Percentiles rank a stretch among this genome's conserved stretches.
Conservation (phyloP, 1,140 invertebrate species). For the Aphelinus atriplicis region DNA sequence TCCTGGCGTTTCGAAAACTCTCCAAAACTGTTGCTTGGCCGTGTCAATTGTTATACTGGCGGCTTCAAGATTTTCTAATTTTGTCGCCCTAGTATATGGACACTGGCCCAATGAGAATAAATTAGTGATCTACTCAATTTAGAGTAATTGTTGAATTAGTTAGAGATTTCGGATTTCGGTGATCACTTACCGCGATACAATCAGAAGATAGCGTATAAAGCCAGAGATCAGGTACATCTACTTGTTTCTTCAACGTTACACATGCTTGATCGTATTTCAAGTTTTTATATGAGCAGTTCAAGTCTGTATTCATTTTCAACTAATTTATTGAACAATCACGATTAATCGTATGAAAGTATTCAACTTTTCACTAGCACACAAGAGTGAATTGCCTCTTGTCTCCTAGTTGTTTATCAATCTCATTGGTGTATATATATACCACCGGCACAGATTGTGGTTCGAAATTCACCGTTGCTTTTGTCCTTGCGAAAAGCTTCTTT, state of each 20-base stretch:
- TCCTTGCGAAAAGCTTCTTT: too few relatives aligned
- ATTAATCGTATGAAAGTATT: neutral
- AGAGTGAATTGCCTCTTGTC: too few relatives aligned
- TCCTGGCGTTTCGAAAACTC: slow-evolving; percentile 55
- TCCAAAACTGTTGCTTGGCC: slow-evolving; percentile 54
- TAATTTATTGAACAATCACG: neutral
- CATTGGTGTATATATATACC: too few relatives aligned
- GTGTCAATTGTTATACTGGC: slow-evolving; percentile 58
- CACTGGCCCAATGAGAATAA: slow-evolving; percentile 53
- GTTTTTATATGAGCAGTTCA: slow-evolving; percentile 48
- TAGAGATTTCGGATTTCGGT: neutral
- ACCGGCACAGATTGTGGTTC: too few relatives aligned
- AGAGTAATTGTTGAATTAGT: too few relatives aligned
- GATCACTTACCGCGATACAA: slow-evolving; percentile 50
- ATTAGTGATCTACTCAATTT: neutral
- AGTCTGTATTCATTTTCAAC: slow-evolving; percentile 42
- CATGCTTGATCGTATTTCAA: slow-evolving; percentile 71
- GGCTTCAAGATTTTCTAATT: slow-evolving; percentile 38
- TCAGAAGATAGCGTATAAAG: slow-evolving; percentile 71
- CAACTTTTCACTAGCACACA: too few relatives aligned
- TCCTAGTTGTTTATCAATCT: too few relatives aligned
- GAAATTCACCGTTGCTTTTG: too few relatives aligned
- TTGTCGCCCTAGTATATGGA: slow-evolving; percentile 61
- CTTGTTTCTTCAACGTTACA: slow-evolving; percentile 58
- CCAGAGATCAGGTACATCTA: slow-evolving; percentile 54